Evolutionary conservation across 2,797 vertebrate species (phyloP), one percentile per base, ranked within the genome.

Genomic region (Spinibarbus caldwelli): DNA sequence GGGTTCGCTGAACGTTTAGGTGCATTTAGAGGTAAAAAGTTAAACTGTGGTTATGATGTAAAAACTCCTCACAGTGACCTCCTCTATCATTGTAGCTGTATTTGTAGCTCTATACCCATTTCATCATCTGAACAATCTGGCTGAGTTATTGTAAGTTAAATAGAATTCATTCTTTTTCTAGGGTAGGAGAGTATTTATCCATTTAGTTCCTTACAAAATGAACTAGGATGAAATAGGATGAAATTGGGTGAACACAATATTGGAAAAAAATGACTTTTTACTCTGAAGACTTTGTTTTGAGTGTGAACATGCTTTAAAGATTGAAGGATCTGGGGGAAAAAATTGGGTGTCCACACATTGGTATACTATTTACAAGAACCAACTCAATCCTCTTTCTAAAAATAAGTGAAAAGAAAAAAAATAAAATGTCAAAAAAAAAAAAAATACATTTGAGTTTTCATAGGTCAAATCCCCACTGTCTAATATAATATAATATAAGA

Each of bases 1-100:
- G 36, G 79, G 81, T 73, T 83, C 54, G 66, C 23, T 52, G 45
- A 19, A 80, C 21, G 75, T 85, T 85, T 49, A 84, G 23, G 76
- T 29, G 66, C 62, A 38, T 31, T 52, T 49, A 82, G 62, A 67
- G 49, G 19, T 45, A 8, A 70, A 47, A 79, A 83, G 57, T 75
- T 47, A 15, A 86, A 54, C 26, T 45, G 47, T 47, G 59, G 21
- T 38, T 5, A 26, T 59, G n/a, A 14, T 59, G n/a, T 59, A 59
- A 26, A 64, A 64, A 45, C 17, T 31, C 45, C 71, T 66, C 23
- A 26, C 59, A 26, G 29, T 36, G 15, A 47, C 43, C 31, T 52
- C 7, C 12, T 19, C 43, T 76, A 57, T 36, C 49, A 4, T n/a
- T 45, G 21, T 26, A 45, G 26, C 34, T 38, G 43, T 45, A 41